These are phyloP conservation scores for Anthoscopus minutus DNA, from an alignment of 2,113 vertebrate species.

Conservation along the genomic window DNA sequence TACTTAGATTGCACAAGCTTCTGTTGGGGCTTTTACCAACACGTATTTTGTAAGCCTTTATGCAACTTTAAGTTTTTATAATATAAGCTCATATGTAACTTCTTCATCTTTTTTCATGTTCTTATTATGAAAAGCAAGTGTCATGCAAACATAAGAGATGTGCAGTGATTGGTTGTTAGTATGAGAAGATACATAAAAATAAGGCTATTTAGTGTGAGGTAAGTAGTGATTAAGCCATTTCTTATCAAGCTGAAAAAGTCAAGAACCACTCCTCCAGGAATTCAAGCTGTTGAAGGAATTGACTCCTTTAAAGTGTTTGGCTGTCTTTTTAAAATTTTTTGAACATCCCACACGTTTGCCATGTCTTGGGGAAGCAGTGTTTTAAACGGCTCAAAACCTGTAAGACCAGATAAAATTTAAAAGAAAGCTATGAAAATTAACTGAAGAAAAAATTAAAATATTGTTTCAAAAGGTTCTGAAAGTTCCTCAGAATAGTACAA, in stretches of 20 bases:
- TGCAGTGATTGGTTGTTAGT: background rate
- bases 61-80: background rate
- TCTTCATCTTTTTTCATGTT: background rate
- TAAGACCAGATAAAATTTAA: background rate
- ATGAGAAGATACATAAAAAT: background rate
- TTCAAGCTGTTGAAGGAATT: background rate
- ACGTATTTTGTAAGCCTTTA: background rate
- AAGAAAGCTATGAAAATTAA: background rate
- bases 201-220: background rate
- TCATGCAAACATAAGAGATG: background rate
- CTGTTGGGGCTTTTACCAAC: background rate
- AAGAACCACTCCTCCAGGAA: slow-evolving; percentile 4
- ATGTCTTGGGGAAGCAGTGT: background rate
- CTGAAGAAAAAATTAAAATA: background rate
- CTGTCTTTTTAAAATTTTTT: background rate
- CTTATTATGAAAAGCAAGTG: background rate
- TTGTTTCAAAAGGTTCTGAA: background rate
- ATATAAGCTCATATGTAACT: background rate
- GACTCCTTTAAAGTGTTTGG: background rate
- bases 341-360: background rate
- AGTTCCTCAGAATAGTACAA: background rate
- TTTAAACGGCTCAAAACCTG: background rate
- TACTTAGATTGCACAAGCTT: background rate
- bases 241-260: slow-evolving; percentile 7
- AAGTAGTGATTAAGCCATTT: slow-evolving; percentile 7